Evolutionary conservation across 2,797 vertebrate species (phyloP), one percentile per base, ranked within the genome.

Genomic region (Hippocampus kuda): DNA sequence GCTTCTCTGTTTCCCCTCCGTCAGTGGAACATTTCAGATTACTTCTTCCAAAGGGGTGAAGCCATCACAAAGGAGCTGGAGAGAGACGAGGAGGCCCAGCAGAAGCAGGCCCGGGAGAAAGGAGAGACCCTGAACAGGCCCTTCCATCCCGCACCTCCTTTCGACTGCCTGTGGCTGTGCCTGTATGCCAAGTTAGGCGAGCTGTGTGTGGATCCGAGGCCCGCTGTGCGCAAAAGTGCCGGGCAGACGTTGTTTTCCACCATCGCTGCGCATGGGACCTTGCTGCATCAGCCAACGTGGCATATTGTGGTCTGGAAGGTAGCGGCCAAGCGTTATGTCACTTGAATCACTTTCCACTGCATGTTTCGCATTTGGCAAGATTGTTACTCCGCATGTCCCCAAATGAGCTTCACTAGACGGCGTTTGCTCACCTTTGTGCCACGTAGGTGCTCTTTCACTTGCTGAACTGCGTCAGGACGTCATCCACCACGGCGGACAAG

Each of bases 1-100:
- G 30, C 15, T 38, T 63, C 70, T 2, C 42, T 8, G 34, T 41
- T 30, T 69, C 24, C 66, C 81, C 76, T 15, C 63, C 85, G 49
- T 34, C 86, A 99, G 97, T 99, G 97, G 97, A 99, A 99, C 88
- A 99, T 99, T 90, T 98, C 97, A 0, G 97, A 99, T 88, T 98
- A 98, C 89, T 99, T 99, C 90, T 99, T 97, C 85, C 97, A 99
- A 92, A 91, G 97, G 84, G 95, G 96, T 3, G 97, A 98, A 80
- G 89, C 88, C 75, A 99, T 99, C 88, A 97, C 94, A 56, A 93
- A 94, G 73, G 97, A 99, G 74, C 77, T 99, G 73, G 94, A 92
- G 78, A 91, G 87, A 73, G 97, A 99, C 86, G 97, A 99, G 82
- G 93, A 91, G 20, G 74, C 88, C 26, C 86, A 94, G 66, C 92